Percentiles rank a stretch among this genome's conserved stretches.
These are phyloP conservation scores for Sebastes minor DNA, from an alignment of 2,797 vertebrate genomes.

Conservation along the genomic window DNA sequence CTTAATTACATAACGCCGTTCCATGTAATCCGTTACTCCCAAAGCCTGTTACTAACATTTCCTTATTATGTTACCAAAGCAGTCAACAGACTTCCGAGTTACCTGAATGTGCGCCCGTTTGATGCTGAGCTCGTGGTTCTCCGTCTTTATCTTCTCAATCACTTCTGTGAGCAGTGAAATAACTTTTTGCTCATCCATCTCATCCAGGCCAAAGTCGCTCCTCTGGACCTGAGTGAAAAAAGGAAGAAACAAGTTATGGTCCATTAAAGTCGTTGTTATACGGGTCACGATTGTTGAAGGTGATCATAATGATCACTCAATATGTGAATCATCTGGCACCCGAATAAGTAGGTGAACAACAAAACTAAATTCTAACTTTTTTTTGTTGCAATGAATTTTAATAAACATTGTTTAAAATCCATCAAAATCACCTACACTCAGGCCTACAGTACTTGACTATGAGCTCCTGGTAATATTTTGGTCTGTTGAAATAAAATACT, in stretches of 20 bases:
- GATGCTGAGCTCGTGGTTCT: slow-evolving; percentile 77
- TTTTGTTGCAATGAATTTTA: neutral
- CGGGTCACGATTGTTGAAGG: neutral
- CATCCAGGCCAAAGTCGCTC: slow-evolving; percentile 33
- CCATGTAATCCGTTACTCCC: neutral
- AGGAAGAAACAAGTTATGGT: neutral
- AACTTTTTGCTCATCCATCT: slow-evolving; percentile 58
- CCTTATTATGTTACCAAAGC: neutral
- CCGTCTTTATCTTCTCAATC: slow-evolving; percentile 75
- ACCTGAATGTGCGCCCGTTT: slow-evolving; percentile 79
- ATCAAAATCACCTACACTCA: neutral
- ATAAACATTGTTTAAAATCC: neutral
- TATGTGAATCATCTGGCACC: neutral
- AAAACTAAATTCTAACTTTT: neutral
- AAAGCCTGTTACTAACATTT: neutral
- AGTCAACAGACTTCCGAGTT: slow-evolving; percentile 3
- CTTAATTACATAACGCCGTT: neutral
- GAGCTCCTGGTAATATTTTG: neutral
- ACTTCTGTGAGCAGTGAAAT: slow-evolving; percentile 64
- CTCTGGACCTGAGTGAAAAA: neutral
- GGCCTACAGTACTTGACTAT: neutral
- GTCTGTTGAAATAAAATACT: neutral
- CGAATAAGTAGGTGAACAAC: neutral
- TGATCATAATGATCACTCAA: neutral
- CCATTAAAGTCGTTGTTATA: neutral